These are phyloP conservation scores for Trochalopteron elliotii DNA, from an alignment of 2,113 vertebrate genomes.

Conservation along the genomic window DNA sequence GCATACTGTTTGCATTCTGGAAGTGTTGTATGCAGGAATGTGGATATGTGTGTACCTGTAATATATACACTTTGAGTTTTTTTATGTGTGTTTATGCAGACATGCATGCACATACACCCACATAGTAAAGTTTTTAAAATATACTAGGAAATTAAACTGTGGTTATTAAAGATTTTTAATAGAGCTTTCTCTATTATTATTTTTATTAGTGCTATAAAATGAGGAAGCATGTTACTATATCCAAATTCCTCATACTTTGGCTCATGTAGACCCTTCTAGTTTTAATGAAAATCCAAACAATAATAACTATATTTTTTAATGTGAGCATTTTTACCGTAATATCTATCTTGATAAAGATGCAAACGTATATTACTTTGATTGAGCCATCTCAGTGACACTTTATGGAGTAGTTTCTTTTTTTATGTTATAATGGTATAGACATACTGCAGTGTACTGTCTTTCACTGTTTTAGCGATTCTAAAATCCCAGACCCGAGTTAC, in stretches of 20 bases:
- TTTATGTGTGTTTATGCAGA: not conserved
- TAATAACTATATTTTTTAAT: constrained; percentile 63
- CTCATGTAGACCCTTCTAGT: constrained; percentile 37
- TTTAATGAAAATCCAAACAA: constrained; percentile 40
- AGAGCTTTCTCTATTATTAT: constrained; percentile 57
- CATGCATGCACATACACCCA: not conserved
- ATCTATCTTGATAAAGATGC: constrained; percentile 64
- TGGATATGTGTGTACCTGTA: not conserved
- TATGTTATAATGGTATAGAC: not conserved
- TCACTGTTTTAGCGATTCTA: constrained; percentile 10
- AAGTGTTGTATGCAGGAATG: not conserved
- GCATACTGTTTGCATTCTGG: not conserved
- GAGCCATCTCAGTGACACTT: constrained; percentile 60
- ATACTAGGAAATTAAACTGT: not conserved
- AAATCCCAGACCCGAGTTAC: constrained; percentile 34
- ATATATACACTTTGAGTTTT: not conserved
- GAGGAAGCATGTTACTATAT: constrained; percentile 49
- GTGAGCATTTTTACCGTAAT: constrained; percentile 60
- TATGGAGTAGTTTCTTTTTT: constrained; percentile 48
- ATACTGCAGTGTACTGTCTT: not conserved
- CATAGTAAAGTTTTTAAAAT: not conserved
- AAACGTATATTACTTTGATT: constrained; percentile 64
- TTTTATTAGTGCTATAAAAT: constrained; percentile 58
- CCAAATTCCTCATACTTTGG: not conserved
- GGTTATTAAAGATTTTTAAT: constrained; percentile 24